A percentile compares a stretch with the other conserved stretches of the same genome.
These are phyloP conservation scores for Arrhopalites spinosus DNA, from an alignment of 2,888 invertebrate species.

Conservation along the genomic window DNA sequence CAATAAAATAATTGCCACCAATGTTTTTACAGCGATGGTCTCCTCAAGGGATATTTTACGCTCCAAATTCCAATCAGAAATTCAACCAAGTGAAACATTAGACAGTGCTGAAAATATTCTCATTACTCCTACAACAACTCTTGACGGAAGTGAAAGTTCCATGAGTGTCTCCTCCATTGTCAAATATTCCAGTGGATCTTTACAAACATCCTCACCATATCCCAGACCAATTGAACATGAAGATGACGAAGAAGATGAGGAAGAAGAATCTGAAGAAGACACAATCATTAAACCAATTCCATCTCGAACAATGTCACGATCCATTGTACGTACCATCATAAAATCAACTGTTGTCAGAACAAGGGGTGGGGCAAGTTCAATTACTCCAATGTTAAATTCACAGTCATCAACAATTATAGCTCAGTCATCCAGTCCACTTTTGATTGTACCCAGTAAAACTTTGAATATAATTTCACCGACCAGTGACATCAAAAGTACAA, in stretches of 20 bases:
- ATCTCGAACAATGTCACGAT: constrained; percentile 3
- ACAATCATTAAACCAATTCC: constrained; percentile 14
- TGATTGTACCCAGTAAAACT: background rate
- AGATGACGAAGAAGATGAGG: constrained; percentile 13
- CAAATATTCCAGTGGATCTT: constrained; percentile 50
- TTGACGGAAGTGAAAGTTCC: constrained; percentile 31
- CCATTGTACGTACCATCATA: constrained; percentile 18
- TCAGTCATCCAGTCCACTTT: background rate
- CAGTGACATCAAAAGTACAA: constrained; percentile 10
- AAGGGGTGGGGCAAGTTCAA: constrained; percentile 9
- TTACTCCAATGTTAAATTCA: constrained; percentile 23
- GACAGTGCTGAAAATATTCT: constrained; percentile 26
- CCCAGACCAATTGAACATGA: background rate
- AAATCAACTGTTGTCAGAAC: constrained; percentile 35
- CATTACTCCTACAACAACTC: constrained; percentile 5
- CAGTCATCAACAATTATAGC: constrained; percentile 38
- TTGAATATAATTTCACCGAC: background rate
- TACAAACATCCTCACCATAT: constrained; percentile 42
- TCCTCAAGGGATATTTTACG: constrained; percentile 38
- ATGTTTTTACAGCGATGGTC: constrained; percentile 55
- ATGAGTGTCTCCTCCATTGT: constrained; percentile 44
- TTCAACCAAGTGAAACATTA: constrained; percentile 26
- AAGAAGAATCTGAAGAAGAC: constrained; percentile 34
- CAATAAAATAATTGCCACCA: constrained; percentile 57
- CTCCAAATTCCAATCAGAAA: background rate